Base-by-base conservation (phyloP, 2,113 vertebrate species). In the Oxygymnocypris stewartii region DNA sequence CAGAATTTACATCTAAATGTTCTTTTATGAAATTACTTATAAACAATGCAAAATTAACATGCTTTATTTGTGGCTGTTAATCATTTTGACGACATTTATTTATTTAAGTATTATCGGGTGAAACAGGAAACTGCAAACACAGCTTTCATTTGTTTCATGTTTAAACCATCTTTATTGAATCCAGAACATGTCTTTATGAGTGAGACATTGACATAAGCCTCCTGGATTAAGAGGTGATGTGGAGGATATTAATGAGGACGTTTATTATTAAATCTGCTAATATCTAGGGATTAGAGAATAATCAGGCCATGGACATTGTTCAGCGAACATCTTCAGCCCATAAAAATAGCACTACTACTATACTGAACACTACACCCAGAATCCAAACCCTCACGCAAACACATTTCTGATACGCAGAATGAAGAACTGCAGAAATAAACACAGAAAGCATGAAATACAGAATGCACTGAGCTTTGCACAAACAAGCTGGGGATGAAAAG, bases 231-330 rank as follows among this genome's bases (percentile, higher is more conserved):
- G 47, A 28, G 76, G 76, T 78, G 76, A 78, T 25, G 13, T 78
- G 69, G 37, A 42, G 37, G 37, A n/a, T n/a, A 90, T 73, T 89
- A 90, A 91, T 31, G 82, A 86, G 84, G 61, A 61, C 84, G 51
- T 87, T 87, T 85, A 89, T 87, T 85, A 85, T 85, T 84, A 87
- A 85, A 89, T 85, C 57, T 25, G 65, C 8, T 16, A 40, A 69
- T 81, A 85, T 67, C 86, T 65, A 82, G 79, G 59, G 79, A 63
- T 40, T 67, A 74, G 31, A 31, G 75, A 76, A 63, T 23, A 87
- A 89, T 37, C 84, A 80, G 86, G 86, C 71, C 88, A 75, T 16
- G 12, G 78, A 35, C 51, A 71, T 69, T 71, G 44, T 23, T 69
- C 25, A 69, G 63, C 25, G 80, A 49, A 51, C 63, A 82, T n/a